These are phyloP conservation scores for Maniola hyperantus DNA, from an alignment of 2,888 invertebrate genomes.

Conservation along the genomic window DNA sequence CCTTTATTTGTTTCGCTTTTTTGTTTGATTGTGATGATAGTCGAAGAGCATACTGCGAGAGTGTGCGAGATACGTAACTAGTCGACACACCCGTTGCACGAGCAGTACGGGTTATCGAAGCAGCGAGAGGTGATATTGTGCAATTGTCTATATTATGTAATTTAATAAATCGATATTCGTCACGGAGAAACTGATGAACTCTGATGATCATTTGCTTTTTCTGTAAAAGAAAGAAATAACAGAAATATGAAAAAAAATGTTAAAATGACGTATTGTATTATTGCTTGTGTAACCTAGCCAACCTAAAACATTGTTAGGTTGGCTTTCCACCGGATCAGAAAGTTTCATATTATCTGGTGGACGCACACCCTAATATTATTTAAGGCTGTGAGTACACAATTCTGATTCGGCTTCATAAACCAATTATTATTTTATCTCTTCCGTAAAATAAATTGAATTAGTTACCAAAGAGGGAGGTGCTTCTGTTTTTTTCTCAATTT, in stretches of 20 bases:
- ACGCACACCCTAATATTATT: too few species aligned
- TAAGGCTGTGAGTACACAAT: too few species aligned
- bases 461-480: not conserved
- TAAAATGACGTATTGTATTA: too few species aligned
- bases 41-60: not conserved
- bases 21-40: not conserved
- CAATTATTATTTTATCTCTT: not conserved
- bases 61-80: not conserved
- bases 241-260: too few species aligned
- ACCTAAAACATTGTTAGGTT: too few species aligned
- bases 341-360: too few species aligned
- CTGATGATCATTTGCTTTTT: not conserved
- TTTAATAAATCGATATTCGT: not conserved
- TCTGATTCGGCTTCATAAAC: not conserved
- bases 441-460: not conserved
- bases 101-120: not conserved
- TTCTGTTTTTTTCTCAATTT: not conserved
- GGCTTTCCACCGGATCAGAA: too few species aligned
- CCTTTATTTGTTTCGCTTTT: not conserved
- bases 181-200: not conserved
- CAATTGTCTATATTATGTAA: not conserved
- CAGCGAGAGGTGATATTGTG: not conserved
- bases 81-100: not conserved
- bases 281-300: too few species aligned
- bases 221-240: slow-evolving; percentile 1